phyloP scores from a whole-genome alignment of 2,888 invertebrate species.

The Drymonia ruficornis region DNA sequence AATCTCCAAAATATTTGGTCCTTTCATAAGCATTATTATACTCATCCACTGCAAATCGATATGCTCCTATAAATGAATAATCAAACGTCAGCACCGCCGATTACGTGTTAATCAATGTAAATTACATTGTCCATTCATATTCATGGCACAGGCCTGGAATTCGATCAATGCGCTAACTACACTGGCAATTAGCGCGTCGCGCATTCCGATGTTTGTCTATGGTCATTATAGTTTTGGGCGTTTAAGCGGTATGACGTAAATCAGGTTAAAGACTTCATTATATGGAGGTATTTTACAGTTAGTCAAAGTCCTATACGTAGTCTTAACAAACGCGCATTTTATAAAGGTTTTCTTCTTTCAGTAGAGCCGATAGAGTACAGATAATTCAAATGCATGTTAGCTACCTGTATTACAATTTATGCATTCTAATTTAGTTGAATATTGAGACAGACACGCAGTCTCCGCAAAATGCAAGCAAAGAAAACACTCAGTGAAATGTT shows the following conservation, averaged over 20 bases:
- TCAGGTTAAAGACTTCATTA: neutral
- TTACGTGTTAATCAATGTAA: constrained; percentile 49
- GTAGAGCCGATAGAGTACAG: too few relatives aligned
- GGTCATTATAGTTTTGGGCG: constrained; percentile 18
- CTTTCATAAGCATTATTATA: too few relatives aligned
- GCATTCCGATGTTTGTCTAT: constrained; percentile 30
- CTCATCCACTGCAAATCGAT: neutral
- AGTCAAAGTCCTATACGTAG: neutral
- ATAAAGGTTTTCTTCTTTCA: too few relatives aligned
- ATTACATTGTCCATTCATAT: constrained; percentile 62
- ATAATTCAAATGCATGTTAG: too few relatives aligned
- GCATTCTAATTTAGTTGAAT: neutral
- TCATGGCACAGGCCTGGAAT: constrained; percentile 53
- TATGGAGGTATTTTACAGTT: neutral
- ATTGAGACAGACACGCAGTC: neutral
- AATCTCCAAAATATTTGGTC: too few relatives aligned
- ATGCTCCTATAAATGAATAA: constrained; percentile 30
- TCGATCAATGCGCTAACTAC: constrained; percentile 55
- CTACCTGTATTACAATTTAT: too few relatives aligned
- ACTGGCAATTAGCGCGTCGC: constrained; percentile 45
- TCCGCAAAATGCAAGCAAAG: neutral
- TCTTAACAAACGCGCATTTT: too few relatives aligned
- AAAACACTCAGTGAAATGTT: neutral
- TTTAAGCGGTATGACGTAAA: neutral
- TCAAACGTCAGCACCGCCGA: constrained; percentile 38